Percentiles rank a stretch among this genome's conserved stretches.
These are phyloP conservation scores for Clivina fossor DNA, from an alignment of 2,888 invertebrate species.

Conservation along the genomic window DNA sequence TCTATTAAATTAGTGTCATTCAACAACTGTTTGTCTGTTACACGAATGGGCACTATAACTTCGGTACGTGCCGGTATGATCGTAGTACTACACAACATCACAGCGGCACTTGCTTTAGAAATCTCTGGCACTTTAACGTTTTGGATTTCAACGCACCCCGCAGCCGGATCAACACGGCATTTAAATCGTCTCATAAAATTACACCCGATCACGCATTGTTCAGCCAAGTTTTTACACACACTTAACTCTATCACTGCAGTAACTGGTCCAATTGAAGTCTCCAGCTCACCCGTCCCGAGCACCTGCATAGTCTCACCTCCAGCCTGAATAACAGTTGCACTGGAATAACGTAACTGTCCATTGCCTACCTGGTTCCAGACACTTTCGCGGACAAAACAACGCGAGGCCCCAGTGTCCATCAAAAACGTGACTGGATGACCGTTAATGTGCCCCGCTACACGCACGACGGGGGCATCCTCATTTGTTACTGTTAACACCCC, in stretches of 20 bases:
- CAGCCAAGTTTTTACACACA: neutral
- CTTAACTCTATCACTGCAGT: neutral
- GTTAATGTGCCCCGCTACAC: slow-evolving; percentile 4
- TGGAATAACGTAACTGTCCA: neutral
- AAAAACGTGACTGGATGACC: neutral
- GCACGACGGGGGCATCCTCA: neutral
- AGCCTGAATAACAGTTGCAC: neutral
- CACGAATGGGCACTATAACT: neutral
- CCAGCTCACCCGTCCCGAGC: neutral
- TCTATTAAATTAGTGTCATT: too few relatives aligned
- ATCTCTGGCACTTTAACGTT: neutral
- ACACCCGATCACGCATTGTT: slow-evolving; percentile 3
- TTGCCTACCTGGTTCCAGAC: neutral
- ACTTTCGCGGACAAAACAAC: slow-evolving; percentile 7
- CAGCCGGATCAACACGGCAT: neutral
- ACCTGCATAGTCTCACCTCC: neutral
- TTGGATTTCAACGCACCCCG: neutral
- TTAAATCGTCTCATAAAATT: neutral
- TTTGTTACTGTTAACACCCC: too few relatives aligned
- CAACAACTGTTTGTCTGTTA: too few relatives aligned
- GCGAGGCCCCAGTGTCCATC: slow-evolving; percentile 1
- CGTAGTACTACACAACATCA: neutral
- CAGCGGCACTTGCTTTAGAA: neutral
- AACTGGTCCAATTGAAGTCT: neutral
- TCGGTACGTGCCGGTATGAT: neutral